A percentile compares a stretch with the other conserved stretches of the same genome.
These are phyloP conservation scores for Labeo calbasu DNA, from an alignment of 2,797 vertebrate species.

Conservation along the genomic window DNA sequence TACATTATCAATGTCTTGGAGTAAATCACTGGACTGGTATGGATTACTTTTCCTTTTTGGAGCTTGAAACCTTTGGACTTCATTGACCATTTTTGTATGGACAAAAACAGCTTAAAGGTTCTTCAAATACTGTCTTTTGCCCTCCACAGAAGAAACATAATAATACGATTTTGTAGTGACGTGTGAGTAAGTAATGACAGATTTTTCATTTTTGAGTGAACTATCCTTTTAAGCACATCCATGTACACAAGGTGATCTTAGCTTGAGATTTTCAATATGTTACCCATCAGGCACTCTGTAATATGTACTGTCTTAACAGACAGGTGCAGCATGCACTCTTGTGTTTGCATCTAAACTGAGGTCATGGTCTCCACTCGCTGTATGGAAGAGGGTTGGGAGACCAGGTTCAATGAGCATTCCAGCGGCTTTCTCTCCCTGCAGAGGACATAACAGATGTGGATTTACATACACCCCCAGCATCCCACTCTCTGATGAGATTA, in stretches of 20 bases:
- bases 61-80: background rate
- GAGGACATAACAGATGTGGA: constrained; percentile 64
- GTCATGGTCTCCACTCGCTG: constrained; percentile 51
- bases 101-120: background rate
- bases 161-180: background rate
- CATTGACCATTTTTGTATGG: background rate
- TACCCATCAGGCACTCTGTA: background rate
- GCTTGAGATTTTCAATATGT: constrained; percentile 9
- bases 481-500: constrained; percentile 63
- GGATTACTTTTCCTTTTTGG: background rate
- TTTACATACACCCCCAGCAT: constrained; percentile 64
- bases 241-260: constrained; percentile 1
- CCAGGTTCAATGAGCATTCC: constrained; percentile 59
- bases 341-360: constrained; percentile 51
- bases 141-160: background rate
- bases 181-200: background rate
- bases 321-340: constrained; percentile 34
- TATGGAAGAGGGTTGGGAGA: constrained; percentile 44
- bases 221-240: background rate
- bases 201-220: background rate
- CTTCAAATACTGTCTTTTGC: background rate
- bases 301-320: constrained; percentile 5
- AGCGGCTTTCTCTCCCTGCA: constrained; percentile 55
- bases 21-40: background rate
- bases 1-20: background rate